These are phyloP conservation scores for Nebria brevicollis DNA, from an alignment of 2,888 invertebrate species.

Conservation along the genomic window DNA sequence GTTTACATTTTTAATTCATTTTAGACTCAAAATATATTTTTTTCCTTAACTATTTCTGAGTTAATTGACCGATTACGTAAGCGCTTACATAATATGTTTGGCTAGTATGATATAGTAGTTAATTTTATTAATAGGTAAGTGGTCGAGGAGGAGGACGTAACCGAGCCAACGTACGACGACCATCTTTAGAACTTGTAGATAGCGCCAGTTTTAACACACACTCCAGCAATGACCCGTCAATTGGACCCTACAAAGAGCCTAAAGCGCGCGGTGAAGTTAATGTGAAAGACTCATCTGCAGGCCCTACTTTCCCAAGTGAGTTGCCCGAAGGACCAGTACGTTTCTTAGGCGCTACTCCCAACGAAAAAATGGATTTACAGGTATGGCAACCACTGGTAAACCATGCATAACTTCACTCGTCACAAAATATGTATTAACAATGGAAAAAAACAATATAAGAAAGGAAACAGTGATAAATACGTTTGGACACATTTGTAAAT, in stretches of 20 bases:
- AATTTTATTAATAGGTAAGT: slow-evolving; percentile 49
- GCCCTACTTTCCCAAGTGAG: slow-evolving; percentile 68
- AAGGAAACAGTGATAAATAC: slow-evolving; percentile 20
- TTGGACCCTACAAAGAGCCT: slow-evolving; percentile 66
- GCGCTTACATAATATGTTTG: no score
- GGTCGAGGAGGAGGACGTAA: slow-evolving; percentile 62
- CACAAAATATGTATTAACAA: slow-evolving; percentile 3
- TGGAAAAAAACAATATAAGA: neutral
- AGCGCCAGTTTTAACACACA: slow-evolving; percentile 84
- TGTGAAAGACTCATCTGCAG: slow-evolving; percentile 59
- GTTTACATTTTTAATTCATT: slow-evolving; percentile 24
- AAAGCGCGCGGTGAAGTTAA: slow-evolving; percentile 63
- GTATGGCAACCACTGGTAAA: slow-evolving; percentile 9
- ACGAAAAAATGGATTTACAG: slow-evolving; percentile 62
- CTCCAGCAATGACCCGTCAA: slow-evolving; percentile 65
- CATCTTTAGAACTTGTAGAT: slow-evolving; percentile 83
- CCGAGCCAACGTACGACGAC: slow-evolving; percentile 75
- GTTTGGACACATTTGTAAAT: slow-evolving; percentile 40
- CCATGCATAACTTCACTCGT: neutral
- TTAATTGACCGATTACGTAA: neutral
- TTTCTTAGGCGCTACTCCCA: slow-evolving; percentile 70
- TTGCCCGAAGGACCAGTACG: slow-evolving; percentile 67
- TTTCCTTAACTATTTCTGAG: neutral
- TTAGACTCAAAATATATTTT: neutral
- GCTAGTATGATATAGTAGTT: neutral